Conservation (phyloP, 2,797 vertebrate species). For the Sebastes oblongus region DNA sequence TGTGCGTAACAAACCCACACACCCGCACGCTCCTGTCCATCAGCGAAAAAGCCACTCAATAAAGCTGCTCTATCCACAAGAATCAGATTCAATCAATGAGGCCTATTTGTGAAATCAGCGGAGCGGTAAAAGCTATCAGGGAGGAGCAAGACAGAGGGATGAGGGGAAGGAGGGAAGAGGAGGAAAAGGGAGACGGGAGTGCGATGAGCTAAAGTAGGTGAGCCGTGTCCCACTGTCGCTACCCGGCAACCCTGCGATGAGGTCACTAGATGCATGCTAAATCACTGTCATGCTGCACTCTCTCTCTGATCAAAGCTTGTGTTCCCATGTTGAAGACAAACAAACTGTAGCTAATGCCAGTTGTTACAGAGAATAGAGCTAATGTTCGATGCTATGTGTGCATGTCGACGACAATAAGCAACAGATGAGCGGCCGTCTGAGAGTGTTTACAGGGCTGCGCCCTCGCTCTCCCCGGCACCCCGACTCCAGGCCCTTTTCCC, state of each 20-base stretch:
- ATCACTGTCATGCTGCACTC: conserved; percentile 49
- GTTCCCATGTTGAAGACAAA: conserved; percentile 23
- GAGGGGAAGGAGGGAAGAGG: conserved; percentile 35
- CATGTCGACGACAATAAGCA: conserved; percentile 21
- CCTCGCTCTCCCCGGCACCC: conserved; percentile 25
- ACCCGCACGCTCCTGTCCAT: conserved; percentile 62
- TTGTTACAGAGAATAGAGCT: conserved; percentile 29
- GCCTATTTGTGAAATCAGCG: conserved; percentile 85
- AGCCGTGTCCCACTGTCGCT: conserved; percentile 65
- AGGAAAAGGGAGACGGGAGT: conserved; percentile 24
- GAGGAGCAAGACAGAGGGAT: conserved; percentile 63
- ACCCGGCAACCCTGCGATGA: conserved; percentile 64
- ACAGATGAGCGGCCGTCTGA: conserved; percentile 29
- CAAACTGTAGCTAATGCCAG: conserved; percentile 41
- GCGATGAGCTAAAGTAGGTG: conserved; percentile 67
- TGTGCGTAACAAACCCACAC: conserved; percentile 29
- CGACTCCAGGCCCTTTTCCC: neutral
- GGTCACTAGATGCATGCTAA: conserved; percentile 66
- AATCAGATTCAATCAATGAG: conserved; percentile 87
- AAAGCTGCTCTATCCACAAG: conserved; percentile 83
- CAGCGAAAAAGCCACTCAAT: conserved; percentile 78
- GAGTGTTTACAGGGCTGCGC: conserved; percentile 19
- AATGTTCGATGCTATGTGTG: neutral
- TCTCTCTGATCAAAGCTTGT: conserved; percentile 25
- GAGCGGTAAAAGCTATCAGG: conserved; percentile 82